Base-by-base conservation (phyloP, 2,797 vertebrate species). In the Champsocephalus esox region DNA sequence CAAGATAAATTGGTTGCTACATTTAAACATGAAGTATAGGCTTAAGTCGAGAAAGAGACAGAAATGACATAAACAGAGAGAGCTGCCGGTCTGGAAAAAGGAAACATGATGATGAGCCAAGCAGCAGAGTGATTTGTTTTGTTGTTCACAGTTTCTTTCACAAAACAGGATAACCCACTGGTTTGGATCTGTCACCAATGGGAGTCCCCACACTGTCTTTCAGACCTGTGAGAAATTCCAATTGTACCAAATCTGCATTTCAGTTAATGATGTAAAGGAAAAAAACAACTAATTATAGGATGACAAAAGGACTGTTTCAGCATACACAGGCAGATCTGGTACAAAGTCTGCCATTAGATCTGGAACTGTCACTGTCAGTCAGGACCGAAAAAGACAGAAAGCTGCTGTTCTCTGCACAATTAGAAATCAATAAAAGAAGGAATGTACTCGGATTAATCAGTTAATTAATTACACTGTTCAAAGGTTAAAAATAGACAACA, bases 1-100 rank as follows among this genome's bases (percentile, higher is more conserved):
- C 62, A 43, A 7, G 80, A 86, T 89, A 82, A 70, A 75, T 87
- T 67, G 1, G 41, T 65, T 80, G 86, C 68, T 84, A 81, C 82
- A 80, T 82, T 85, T 76, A 85, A 70, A 87, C 82, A 74, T 9
- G n/a, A 52, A 65, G 67, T 49, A 65, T 19, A 66, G 57, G 62
- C 48, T 74, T 24, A 24, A 63, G 2, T 19, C 12, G 44, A 70
- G 34, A 69, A 46, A 68, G 41, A n/a, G 3, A 46, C 14, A 72
- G 32, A 41, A 32, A 75, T 43, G 4, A 24, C 16, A 56, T 58
- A 60, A 55, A 45, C 3, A 45, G 28, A 63, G 41, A 62, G 49
- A 44, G 57, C 14, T 54, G 28, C 17, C 3, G 34, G 34, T 38
- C 34, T 7, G 12, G 19, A 66, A 17, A 34, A 21, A 59, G 45